A percentile compares a stretch with the other conserved stretches of the same genome.
Conservation (phyloP, 2,797 vertebrate genomes). For the Rhinichthys osculus region DNA sequence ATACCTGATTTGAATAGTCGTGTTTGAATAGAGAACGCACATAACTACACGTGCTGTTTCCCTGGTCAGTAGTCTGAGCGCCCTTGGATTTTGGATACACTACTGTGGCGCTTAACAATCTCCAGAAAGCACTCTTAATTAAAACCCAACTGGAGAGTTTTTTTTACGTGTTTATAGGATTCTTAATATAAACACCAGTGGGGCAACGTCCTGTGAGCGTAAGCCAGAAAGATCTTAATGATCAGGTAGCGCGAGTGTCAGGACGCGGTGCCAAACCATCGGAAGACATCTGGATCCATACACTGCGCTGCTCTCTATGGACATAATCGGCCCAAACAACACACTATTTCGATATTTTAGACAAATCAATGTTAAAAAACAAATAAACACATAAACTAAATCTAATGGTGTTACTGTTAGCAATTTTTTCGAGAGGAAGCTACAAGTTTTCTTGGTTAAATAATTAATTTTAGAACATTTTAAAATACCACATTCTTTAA, state of each 20-base stretch:
- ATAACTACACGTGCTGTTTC: conserved; percentile 6
- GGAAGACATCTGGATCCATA: conserved; percentile 55
- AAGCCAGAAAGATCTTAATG: conserved; percentile 56
- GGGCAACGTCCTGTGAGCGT: conserved; percentile 36
- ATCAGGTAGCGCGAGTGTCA: conserved; percentile 49
- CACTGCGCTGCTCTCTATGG: conserved; percentile 3
- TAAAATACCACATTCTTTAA: not conserved
- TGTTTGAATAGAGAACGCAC: conserved; percentile 52
- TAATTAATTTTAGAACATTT: not conserved
- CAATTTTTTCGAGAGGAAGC: not conserved
- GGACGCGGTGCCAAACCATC: conserved; percentile 53
- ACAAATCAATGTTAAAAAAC: not conserved
- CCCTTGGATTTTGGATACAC: conserved; percentile 1
- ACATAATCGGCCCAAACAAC: conserved; percentile 4
- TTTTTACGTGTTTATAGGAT: conserved; percentile 35
- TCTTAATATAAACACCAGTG: conserved; percentile 47
- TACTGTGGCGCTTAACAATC: not conserved
- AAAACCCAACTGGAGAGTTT: conserved; percentile 2
- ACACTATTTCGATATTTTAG: not conserved
- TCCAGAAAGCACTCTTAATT: conserved; percentile 19
- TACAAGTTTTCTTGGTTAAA: too few relatives aligned
- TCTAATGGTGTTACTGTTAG: not conserved
- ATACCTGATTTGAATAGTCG: conserved; percentile 54
- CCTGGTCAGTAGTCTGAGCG: not conserved
- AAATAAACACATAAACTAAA: not conserved